Conservation (phyloP, 2,888 invertebrate species). For the Cerastis leucographa region DNA sequence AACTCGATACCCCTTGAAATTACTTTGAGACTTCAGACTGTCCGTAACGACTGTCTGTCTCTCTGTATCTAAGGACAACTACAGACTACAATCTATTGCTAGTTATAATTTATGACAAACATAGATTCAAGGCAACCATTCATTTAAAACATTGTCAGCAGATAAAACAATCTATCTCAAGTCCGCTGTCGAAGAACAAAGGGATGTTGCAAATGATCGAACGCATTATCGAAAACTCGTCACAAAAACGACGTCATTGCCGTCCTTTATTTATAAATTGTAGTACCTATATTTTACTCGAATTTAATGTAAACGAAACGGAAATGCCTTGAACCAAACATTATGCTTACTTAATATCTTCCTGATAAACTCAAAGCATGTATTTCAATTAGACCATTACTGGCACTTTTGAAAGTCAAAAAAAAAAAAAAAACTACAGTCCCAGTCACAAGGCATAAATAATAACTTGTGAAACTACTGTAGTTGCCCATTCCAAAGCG, state of each 20-base stretch:
- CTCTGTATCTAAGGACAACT: not conserved
- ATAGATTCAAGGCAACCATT: conserved; percentile 9
- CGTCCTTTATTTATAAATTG: conserved; percentile 37
- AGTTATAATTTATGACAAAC: not conserved
- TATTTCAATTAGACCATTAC: too few relatives aligned
- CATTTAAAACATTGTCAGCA: conserved; percentile 16
- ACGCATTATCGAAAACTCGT: conserved; percentile 61
- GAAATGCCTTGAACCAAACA: conserved; percentile 9
- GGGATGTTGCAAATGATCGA: conserved; percentile 67
- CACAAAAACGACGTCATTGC: conserved; percentile 31
- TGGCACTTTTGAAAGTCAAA: too few relatives aligned
- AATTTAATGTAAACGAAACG: conserved; percentile 1
- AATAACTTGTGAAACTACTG: too few relatives aligned
- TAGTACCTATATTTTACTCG: conserved; percentile 16
- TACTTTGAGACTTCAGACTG: not conserved
- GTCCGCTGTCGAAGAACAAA: conserved; percentile 48
- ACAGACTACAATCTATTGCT: not conserved
- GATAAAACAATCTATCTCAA: conserved; percentile 28
- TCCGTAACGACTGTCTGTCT: not conserved
- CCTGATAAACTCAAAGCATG: not conserved
- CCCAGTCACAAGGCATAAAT: too few relatives aligned
- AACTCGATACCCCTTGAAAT: not conserved
- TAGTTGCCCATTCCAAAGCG: too few relatives aligned
- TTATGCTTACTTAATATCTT: not conserved
- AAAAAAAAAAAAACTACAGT: too few relatives aligned